These are phyloP conservation scores for Odontesthes bonariensis DNA, from an alignment of 2,113 vertebrate species.

Conservation along the genomic window DNA sequence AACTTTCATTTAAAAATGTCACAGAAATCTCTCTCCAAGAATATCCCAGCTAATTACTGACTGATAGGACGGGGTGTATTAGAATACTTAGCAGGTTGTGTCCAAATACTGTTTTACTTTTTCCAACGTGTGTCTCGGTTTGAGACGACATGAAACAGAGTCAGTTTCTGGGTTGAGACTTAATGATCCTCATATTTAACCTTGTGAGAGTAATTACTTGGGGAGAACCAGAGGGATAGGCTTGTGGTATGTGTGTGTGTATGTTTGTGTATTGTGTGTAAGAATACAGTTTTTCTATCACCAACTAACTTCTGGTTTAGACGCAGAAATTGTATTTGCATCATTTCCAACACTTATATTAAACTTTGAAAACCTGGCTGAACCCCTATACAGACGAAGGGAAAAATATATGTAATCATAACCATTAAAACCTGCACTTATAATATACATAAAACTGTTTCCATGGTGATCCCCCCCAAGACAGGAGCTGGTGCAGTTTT, in stretches of 20 bases:
- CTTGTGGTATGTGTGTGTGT: conserved; percentile 16
- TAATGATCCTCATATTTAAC: conserved; percentile 50
- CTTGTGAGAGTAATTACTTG: conserved; percentile 37
- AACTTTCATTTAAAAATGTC: conserved; percentile 76
- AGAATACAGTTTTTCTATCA: conserved; percentile 27
- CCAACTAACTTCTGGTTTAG: conserved; percentile 26
- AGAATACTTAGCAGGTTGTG: conserved; percentile 64
- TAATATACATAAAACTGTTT: conserved; percentile 55
- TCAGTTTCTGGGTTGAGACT: conserved; percentile 32
- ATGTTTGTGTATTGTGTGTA: conserved; percentile 19
- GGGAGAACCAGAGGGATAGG: conserved; percentile 33
- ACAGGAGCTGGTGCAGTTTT: conserved; percentile 51
- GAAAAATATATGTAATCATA: conserved; percentile 68
- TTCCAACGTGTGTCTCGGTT: background rate
- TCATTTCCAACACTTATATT: conserved; percentile 37
- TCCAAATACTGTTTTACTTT: conserved; percentile 41
- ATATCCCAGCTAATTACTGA: conserved; percentile 77
- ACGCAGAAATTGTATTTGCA: conserved; percentile 45
- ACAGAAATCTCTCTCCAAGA: conserved; percentile 55
- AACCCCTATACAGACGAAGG: conserved; percentile 50
- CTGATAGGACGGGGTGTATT: conserved; percentile 58
- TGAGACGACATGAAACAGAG: conserved; percentile 53
- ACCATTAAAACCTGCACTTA: conserved; percentile 52
- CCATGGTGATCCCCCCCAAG: conserved; percentile 50
- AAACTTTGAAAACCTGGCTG: conserved; percentile 34